Percentiles rank a stretch among this genome's conserved stretches.
These are phyloP conservation scores for Pithys albifrons DNA, from an alignment of 2,113 vertebrate species.

Conservation along the genomic window DNA sequence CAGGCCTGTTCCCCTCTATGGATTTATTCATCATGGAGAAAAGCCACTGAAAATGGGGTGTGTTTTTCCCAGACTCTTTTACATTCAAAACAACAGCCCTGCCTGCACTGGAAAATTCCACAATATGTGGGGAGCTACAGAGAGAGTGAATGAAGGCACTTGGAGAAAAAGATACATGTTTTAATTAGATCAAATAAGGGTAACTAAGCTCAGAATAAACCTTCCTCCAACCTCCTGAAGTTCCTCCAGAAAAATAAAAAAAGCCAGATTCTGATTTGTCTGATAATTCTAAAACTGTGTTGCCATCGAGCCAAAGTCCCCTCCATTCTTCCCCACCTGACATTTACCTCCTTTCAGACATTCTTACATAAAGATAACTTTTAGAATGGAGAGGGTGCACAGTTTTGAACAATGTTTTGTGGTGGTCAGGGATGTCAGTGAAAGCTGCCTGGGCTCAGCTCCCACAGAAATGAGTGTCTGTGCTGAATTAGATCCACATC, in stretches of 20 bases:
- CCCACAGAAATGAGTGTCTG: not conserved
- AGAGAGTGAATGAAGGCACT: not conserved
- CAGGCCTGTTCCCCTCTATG: not conserved
- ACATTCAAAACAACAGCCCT: slow-evolving; percentile 56
- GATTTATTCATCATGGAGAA: slow-evolving; percentile 53
- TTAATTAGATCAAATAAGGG: not conserved
- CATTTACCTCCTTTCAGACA: not conserved
- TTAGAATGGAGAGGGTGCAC: not conserved
- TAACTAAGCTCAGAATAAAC: not conserved
- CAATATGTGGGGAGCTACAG: slow-evolving; percentile 1
- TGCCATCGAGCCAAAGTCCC: not conserved
- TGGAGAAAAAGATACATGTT: not conserved
- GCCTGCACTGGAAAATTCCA: slow-evolving; percentile 60
- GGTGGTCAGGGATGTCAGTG: not conserved
- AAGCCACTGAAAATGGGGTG: slow-evolving; percentile 39
- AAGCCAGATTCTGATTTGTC: not conserved
- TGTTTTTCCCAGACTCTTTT: slow-evolving; percentile 55
- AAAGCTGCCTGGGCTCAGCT: not conserved
- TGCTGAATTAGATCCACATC: not conserved
- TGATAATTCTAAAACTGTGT: not conserved
- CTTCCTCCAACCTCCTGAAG: not conserved
- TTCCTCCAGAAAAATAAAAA: not conserved
- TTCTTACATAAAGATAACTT: not conserved
- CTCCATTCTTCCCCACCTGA: not conserved
- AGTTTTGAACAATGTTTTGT: not conserved